Evolutionary conservation across 2,797 vertebrate genomes (phyloP), one percentile per base, ranked within the genome.

Genomic region (Acanthurus leucopareius): DNA sequence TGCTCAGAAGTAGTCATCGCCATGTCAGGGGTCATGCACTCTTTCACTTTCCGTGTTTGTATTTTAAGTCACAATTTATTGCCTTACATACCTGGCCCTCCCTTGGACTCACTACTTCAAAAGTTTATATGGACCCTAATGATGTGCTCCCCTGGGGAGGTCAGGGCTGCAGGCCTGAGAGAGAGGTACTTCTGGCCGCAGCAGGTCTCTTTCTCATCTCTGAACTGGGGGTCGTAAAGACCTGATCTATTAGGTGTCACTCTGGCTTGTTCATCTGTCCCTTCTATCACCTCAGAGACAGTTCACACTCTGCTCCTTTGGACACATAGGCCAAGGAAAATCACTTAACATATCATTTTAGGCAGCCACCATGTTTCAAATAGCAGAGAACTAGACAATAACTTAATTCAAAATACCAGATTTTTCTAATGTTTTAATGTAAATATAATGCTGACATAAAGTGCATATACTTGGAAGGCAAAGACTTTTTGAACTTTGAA

Each of bases 111-210:
- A 7, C 69, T 38, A 93, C 92, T 93, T 94, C 92, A 94, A 93
- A 94, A 90, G 91, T 94, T 92, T 92, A 91, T 91, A 90, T 86
- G 89, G 78, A 66, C 84, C 82, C 72, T 91, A 92, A 94, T 88
- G 86, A 86, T 44, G 64, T 0, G 32, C 83, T 77, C 62, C 81
- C 86, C 66, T 38, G 80, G 80, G 86, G 85, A 91, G 78, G 87
- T 86, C 83, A 92, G 79, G 70, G 66, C 68, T 86, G 83, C 58
- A 74, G 72, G 82, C 83, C 80, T 70, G 84, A 81, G 76, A 84
- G 78, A 78, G 68, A 63, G 60, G 61, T 76, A 85, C 89, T 79
- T 90, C 80, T 88, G 91, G 87, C 73, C 14, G 44, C 63, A 87
- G 76, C 64, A 80, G 75, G 74, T 80, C 82, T 90, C 83, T 75